Evolutionary conservation across 92 coral and sea anemone species (phyloP).

Genomic region (Nematostella vectensis): DNA sequence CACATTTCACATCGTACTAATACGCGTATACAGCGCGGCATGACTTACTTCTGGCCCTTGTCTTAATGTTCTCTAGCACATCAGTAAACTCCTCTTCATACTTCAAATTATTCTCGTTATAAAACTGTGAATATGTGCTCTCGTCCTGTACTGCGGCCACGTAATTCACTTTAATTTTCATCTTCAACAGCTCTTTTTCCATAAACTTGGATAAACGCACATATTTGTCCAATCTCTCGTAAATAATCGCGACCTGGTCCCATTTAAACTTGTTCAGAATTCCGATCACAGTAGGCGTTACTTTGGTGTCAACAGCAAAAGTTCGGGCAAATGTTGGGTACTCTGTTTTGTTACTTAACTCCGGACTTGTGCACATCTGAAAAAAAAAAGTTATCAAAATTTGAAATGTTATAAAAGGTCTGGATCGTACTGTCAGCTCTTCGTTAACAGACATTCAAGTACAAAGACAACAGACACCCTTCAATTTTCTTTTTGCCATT

Average conservation of each 20-base stretch:
- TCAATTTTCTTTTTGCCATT: no score
- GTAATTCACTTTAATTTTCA: slow-evolving; percentile 48
- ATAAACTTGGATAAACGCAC: slow-evolving; percentile 50
- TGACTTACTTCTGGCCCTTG: slow-evolving; percentile 79
- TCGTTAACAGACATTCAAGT: no score
- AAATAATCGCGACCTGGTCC: slow-evolving; percentile 73
- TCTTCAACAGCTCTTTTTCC: slow-evolving; percentile 40
- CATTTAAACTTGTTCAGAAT: slow-evolving; percentile 63
- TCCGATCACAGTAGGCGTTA: slow-evolving; percentile 56
- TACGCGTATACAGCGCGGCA: no score
- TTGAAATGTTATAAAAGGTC: background rate
- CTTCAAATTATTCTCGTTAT: background rate
- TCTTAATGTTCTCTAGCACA: slow-evolving; percentile 44
- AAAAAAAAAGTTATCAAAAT: no score
- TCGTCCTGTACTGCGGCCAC: slow-evolving; percentile 31
- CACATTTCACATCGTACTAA: no score
- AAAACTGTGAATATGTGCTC: slow-evolving; percentile 7
- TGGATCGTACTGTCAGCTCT: no score
- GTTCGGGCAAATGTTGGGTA: slow-evolving; percentile 91
- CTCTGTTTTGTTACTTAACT: slow-evolving; percentile 64
- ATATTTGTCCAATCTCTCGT: slow-evolving; percentile 73
- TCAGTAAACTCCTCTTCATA: slow-evolving; percentile 21
- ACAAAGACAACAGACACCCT: no score
- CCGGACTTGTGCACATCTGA: slow-evolving; percentile 82
- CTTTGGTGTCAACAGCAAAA: slow-evolving; percentile 61